Conservation (phyloP, 2,888 invertebrate species). For the Andrena camellia region DNA sequence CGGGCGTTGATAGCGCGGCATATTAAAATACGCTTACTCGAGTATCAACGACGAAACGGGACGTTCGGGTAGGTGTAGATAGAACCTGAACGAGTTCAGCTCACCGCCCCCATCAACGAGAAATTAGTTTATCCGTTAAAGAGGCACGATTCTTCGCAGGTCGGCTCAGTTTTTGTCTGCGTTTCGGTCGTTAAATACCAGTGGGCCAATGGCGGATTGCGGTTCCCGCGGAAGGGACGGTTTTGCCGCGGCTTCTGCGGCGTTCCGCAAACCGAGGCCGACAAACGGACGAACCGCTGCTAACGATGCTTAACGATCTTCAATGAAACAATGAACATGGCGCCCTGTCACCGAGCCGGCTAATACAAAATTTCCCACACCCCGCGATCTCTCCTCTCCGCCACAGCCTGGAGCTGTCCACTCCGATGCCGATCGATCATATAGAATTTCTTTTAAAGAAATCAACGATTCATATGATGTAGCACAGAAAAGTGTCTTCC, state of each 20-base stretch:
- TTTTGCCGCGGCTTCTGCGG: slow-evolving; percentile 72
- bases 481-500: too few relatives aligned
- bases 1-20: background rate
- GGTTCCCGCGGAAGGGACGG: slow-evolving; percentile 47
- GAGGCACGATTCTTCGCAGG: background rate
- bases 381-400: background rate
- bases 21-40: slow-evolving; percentile 15
- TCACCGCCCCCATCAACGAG: too few relatives aligned
- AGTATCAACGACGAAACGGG: slow-evolving; percentile 8
- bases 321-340: slow-evolving; percentile 71
- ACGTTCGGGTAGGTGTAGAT: background rate
- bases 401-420: background rate
- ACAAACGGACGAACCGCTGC: slow-evolving; percentile 71
- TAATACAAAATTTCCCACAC: slow-evolving; percentile 30
- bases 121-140: too few relatives aligned
- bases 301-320: slow-evolving; percentile 76
- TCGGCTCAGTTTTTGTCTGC: slow-evolving; percentile 32
- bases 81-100: too few relatives aligned
- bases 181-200: slow-evolving; percentile 8
- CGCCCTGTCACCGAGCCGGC: slow-evolving; percentile 25
- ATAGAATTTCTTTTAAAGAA: too few relatives aligned
- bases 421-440: background rate
- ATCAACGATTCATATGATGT: too few relatives aligned
- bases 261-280: slow-evolving; percentile 71
- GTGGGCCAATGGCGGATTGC: slow-evolving; percentile 25